Base-by-base conservation (phyloP, 2,888 invertebrate species). In the Aphelenchoides bicaudatus region DNA sequence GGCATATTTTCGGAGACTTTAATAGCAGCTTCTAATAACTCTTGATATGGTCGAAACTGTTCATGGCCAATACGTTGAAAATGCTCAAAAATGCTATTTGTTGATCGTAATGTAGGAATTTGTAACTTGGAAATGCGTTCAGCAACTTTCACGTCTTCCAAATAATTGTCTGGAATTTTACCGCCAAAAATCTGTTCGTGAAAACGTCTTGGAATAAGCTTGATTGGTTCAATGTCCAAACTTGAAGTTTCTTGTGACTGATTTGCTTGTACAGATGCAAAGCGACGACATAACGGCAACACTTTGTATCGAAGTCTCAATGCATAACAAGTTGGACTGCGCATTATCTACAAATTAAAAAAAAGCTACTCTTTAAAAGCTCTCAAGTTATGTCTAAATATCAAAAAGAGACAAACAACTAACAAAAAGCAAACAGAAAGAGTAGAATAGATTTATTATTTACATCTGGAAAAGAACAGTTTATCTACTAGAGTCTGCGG, bases 121-220 rank as follows among this genome's bases (percentile, higher is more conserved):
- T 21, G 52, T 10, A 51, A 39, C 21, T 51, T 51, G 10, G 23
- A 3, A 19, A 51, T 16, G 16, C 31, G n/a, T 16, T 16, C 10
- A 30, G 19, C 52, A 6, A 16, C 34, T 19, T 2, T 39, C 43
- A 21, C 43, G 43, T 43, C 43, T 25, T 10, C 43, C 23, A 43
- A 6, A n/a, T 43, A 43, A 6, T 6, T 6, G 10, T 19, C 21
- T 6, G 4, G n/a, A 38, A 8, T 10, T 8, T 25, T 38, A 23
- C 39, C 25, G 19, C 52, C 61, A 38, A 66, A 66, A n/a, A 67
- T 38, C 28, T 61, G 50, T 25, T 34, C n/a, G 49, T 66, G 60
- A 19, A 66, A 31, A n/a, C 28, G 31, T 8, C 29, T 23, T 4
- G 68, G 66, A 1, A 71, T 60, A 13, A 68, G 63, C 54, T 66